Base-by-base conservation (phyloP, 1,140 invertebrate species). In the Cotesia glomerata region DNA sequence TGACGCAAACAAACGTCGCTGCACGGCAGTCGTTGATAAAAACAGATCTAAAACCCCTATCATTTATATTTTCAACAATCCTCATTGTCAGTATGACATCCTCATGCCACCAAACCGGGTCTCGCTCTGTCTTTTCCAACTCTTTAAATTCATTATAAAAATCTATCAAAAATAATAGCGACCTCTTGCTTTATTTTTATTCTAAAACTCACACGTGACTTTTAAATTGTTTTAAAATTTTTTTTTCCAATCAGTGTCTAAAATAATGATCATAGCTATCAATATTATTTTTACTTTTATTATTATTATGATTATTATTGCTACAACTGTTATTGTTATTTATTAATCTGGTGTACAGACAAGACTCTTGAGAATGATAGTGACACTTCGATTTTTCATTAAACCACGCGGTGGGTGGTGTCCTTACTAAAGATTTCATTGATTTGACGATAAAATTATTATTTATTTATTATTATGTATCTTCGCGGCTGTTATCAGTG, bases 311-410 rank as follows among this genome's bases (percentile, higher is more conserved):
- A 26, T 26, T 26, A 26, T 26, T 26, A 26, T 26, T 26, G 26
- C 1, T 2, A 26, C 26, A 26, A 26, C 1, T 26, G 26, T 26
- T 26, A 26, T 58, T 7, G 3, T 58, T 16, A 8, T 16, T 58
- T 58, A 58, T 58, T 16, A 45, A 45, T 58, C 18, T 16, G 52
- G 64, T 71, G 61, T 36, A 26, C 26, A 26, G 26, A 26, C 26
- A 26, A 61, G 35, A 62, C 18, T 51, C 52, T 32, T 34, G 65
- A 35, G 45, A 18, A 59, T 39, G 51, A 13, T 61, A 71, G 64
- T 61, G 69, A 64, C 64, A 67, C 58, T 76, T 76, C 69, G 75
- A 74, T 76, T 74, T 74, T 74, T 72, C 69, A 76, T 76, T 75
- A 70, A 68, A 18, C 58, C 69, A 67, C 69, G 49, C 64, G 34